These are phyloP conservation scores for Operophtera brumata DNA, from an alignment of 2,888 invertebrate species.

Conservation along the genomic window DNA sequence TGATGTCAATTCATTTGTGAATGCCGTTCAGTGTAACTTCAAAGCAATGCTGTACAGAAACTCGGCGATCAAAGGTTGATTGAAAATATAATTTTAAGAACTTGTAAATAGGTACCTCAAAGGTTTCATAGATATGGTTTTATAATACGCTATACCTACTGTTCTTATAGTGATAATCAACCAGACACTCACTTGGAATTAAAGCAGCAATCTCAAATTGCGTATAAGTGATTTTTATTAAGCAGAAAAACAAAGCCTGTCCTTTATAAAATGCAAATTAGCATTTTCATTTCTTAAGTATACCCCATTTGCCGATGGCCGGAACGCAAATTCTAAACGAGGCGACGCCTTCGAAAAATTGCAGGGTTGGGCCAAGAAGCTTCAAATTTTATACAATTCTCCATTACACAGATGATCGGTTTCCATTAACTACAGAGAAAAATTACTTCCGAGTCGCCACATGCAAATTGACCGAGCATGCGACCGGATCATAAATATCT, in stretches of 20 bases:
- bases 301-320: slow-evolving; percentile 9
- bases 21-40: slow-evolving; percentile 21
- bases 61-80: slow-evolving; percentile 18
- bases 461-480: slow-evolving; percentile 45
- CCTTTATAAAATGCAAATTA: slow-evolving; percentile 1
- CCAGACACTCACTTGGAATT: no score
- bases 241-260: background rate
- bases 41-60: slow-evolving; percentile 21
- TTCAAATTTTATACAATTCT: slow-evolving; percentile 50
- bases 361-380: slow-evolving; percentile 35
- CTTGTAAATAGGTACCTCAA: background rate
- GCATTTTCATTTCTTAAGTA: slow-evolving; percentile 7
- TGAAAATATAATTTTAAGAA: slow-evolving; percentile 9
- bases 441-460: slow-evolving; percentile 60
- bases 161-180: no score
- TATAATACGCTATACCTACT: background rate
- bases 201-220: no score
- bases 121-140: background rate
- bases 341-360: slow-evolving; percentile 30
- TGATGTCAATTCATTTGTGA: slow-evolving; percentile 25
- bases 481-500: slow-evolving; percentile 28
- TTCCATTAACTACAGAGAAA: slow-evolving; percentile 53
- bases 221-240: background rate
- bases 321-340: slow-evolving; percentile 21
- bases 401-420: slow-evolving; percentile 48